Conservation (phyloP, 2,113 vertebrate genomes). For the Trichechus manatus region DNA sequence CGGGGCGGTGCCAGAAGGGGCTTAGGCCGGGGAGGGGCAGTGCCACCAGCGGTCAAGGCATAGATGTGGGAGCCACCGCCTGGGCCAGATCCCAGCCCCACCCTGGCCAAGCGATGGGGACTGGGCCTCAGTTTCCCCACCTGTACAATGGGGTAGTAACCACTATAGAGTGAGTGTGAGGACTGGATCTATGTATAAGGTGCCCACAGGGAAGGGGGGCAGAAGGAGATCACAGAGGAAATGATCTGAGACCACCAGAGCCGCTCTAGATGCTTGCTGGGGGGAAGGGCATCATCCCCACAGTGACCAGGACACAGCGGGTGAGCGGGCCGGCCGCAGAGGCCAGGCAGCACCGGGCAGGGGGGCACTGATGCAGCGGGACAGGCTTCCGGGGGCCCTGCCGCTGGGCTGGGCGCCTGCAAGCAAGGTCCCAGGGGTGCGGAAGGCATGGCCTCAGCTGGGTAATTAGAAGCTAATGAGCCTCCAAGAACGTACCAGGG, state of each 20-base stretch:
- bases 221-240: neutral
- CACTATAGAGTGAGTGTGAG: rapidly evolving
- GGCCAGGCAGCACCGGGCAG: neutral
- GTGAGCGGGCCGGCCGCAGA: rapidly evolving
- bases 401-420: neutral
- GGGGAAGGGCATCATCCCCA: rapidly evolving
- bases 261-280: rapidly evolving
- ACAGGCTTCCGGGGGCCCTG: neutral
- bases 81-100: too few species aligned
- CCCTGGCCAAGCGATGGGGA: neutral
- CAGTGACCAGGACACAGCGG: neutral
- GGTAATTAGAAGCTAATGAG: neutral
- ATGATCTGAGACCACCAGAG: neutral
- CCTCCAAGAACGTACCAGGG: neutral
- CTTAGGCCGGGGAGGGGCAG: too few species aligned
- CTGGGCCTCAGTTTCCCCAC: neutral
- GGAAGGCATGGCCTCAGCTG: neutral
- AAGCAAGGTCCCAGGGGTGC: neutral
- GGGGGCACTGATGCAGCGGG: neutral
- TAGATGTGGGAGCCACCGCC: neutral
- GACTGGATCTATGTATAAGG: rapidly evolving
- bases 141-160: too few species aligned
- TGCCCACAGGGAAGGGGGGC: neutral
- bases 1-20: too few species aligned
- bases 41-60: too few species aligned